Conservation (phyloP, 2,797 vertebrate genomes). For the Poecilia gillii region DNA sequence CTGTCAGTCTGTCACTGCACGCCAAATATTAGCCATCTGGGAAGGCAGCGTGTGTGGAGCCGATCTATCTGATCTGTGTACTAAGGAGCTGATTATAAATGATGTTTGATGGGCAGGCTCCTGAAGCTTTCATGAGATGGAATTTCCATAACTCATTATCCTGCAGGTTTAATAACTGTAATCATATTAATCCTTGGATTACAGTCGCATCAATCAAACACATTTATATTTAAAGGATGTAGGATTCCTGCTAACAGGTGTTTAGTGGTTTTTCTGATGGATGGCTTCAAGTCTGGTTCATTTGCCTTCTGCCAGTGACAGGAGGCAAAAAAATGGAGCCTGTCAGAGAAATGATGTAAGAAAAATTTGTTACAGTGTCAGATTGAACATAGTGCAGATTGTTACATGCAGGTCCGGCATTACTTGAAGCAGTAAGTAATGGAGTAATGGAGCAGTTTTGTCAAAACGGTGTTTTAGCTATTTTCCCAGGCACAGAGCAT, state of each 20-base stretch:
- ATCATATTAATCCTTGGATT: constrained; percentile 63
- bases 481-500: not conserved
- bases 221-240: constrained; percentile 55
- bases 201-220: constrained; percentile 57
- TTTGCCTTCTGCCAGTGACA: constrained; percentile 39
- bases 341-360: not conserved
- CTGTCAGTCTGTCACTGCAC: constrained; percentile 48
- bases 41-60: constrained; percentile 22
- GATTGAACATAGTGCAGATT: not conserved
- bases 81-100: constrained; percentile 64
- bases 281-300: constrained; percentile 23
- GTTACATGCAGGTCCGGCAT: not conserved
- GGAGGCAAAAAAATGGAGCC: not conserved
- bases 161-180: constrained; percentile 70
- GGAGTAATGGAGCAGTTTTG: not conserved
- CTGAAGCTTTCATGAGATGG: constrained; percentile 56
- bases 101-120: constrained; percentile 54
- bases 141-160: constrained; percentile 73
- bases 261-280: constrained; percentile 60
- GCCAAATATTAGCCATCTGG: constrained; percentile 69
- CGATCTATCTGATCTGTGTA: constrained; percentile 55
- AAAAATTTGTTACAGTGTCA: constrained; percentile 8
- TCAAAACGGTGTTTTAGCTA: not conserved
- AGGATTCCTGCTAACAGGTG: constrained; percentile 48
- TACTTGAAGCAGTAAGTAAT: not conserved